These are phyloP conservation scores for Junonia oenone DNA, from an alignment of 2,888 invertebrate genomes.

Conservation along the genomic window DNA sequence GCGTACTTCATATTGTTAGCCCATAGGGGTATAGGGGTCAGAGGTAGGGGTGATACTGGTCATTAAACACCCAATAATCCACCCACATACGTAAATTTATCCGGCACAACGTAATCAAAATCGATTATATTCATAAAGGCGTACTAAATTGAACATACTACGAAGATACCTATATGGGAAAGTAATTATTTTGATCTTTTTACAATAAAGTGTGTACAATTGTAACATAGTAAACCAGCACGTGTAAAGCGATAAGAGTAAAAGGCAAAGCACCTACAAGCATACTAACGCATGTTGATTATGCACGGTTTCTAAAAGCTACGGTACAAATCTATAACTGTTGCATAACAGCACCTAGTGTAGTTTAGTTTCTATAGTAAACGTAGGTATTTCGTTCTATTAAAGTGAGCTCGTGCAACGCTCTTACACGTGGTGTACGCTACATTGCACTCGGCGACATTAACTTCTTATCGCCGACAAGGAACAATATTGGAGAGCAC, in stretches of 20 bases:
- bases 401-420: constrained; percentile 29
- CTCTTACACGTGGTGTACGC: constrained; percentile 38
- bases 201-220: constrained; percentile 25
- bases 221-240: constrained; percentile 50
- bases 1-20: neutral
- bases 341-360: constrained; percentile 43
- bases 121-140: neutral
- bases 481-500: constrained; percentile 55
- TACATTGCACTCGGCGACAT: constrained; percentile 44
- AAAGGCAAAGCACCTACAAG: constrained; percentile 36
- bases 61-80: neutral
- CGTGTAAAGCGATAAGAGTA: constrained; percentile 58
- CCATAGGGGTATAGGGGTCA: constrained; percentile 5
- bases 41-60: neutral
- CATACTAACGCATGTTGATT: constrained; percentile 43
- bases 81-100: neutral
- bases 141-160: neutral
- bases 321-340: constrained; percentile 43
- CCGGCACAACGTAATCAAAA: neutral
- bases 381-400: constrained; percentile 12
- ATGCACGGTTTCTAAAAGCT: constrained; percentile 47
- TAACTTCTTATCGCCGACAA: constrained; percentile 54
- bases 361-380: constrained; percentile 14
- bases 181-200: constrained; percentile 3
- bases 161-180: neutral